phyloP scores from a whole-genome alignment of 1,140 invertebrate species.

The Alviniconcha marisindica region DNA sequence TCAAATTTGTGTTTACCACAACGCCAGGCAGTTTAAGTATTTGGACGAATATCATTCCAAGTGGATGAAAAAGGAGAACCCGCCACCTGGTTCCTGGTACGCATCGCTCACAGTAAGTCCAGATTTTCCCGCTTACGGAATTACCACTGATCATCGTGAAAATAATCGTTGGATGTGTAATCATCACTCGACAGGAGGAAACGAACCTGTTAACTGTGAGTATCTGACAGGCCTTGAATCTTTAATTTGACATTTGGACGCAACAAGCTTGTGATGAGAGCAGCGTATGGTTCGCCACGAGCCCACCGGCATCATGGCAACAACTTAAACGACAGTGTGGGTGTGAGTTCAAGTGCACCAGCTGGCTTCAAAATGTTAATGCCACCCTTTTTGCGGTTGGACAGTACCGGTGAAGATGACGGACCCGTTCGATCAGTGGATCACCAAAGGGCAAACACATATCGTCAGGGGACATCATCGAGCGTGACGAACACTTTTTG shows the following conservation, averaged over 20 bases:
- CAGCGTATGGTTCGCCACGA: conserved; percentile 8
- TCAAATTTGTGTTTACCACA: not conserved
- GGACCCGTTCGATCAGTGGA: not conserved
- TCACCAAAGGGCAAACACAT: not conserved
- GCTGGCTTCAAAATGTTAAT: not conserved
- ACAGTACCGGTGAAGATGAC: conserved; percentile 50
- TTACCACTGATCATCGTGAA: no score
- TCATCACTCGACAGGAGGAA: no score
- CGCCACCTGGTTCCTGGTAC: conserved; percentile 4
- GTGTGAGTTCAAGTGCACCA: no score
- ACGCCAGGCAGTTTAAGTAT: conserved; percentile 20
- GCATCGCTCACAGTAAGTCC: no score
- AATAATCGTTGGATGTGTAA: no score
- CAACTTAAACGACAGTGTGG: not conserved
- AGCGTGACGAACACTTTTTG: not conserved
- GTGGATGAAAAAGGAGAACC: not conserved
- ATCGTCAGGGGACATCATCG: not conserved
- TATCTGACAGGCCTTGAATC: no score
- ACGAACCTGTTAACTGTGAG: no score
- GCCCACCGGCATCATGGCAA: conserved; percentile 4
- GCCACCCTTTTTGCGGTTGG: conserved; percentile 43
- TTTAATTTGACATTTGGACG: no score
- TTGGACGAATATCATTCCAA: conserved; percentile 3
- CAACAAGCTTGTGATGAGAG: conserved; percentile 19
- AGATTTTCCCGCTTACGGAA: no score